Base-by-base conservation (phyloP, 2,888 invertebrate species). In the Oxytorus armatus region DNA sequence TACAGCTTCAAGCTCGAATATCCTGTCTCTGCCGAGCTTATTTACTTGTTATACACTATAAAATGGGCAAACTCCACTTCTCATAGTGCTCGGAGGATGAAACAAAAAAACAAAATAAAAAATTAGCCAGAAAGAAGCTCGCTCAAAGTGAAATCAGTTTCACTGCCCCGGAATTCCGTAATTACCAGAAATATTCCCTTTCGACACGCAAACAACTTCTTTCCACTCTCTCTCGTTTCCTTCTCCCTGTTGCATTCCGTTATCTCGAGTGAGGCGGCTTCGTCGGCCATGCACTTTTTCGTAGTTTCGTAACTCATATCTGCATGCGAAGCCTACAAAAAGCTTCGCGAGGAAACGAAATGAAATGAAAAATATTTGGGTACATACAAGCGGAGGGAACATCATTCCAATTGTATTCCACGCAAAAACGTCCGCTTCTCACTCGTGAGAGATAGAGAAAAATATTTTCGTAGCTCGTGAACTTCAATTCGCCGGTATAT, bases 361-460 rank as follows among this genome's bases (percentile, higher is more conserved):
- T 29, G 29, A 29, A 29, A 29, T 29, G 29, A 29, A 5, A 29
- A 29, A 29, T 29, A 29, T 29, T 29, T 29, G n/a, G n/a, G n/a
- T n/a, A n/a, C n/a, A n/a, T 65, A 72, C 59, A 74, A 65, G 75
- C 8, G 42, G 63, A 39, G 75, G 33, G 69, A 79, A 80, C 76
- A 57, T 77, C 82, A 82, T 76, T 81, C 73, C 74, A 77, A 65
- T 82, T 75, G 79, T 83, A 84, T 84, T 82, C 84, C 83, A 55
- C n/a, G 69, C 49, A 77, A 77, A 81, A 80, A 79, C 77, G 57
- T 79, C 74, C 39, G 16, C 42, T 47, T 57, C 21, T 68, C 42
- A 29, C 65, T 70, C 39, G 39, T 33, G 25, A 44, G 42, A 68
- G 39, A 76, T 29, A 59, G 18, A 61, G 39, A 69, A 33, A n/a